Percentiles rank a stretch among this genome's conserved stretches.
Conservation (phyloP, 1,140 invertebrate species). For the Maniola jurtina region DNA sequence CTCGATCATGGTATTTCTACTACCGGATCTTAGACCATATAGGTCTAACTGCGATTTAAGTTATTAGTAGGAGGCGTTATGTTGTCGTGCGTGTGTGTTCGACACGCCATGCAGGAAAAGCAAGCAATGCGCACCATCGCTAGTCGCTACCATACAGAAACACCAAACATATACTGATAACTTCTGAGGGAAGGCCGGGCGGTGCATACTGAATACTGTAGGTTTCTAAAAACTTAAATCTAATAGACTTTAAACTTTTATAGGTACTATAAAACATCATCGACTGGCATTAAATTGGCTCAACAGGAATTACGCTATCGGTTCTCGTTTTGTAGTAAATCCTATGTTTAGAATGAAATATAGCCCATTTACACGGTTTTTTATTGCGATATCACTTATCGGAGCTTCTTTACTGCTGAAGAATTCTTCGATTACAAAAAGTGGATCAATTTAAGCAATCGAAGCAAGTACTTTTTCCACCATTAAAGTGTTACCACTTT, state of each 20-base stretch:
- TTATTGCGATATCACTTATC: constrained; percentile 1
- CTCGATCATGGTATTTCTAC: too few relatives aligned
- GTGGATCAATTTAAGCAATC: not conserved
- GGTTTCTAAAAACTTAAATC: not conserved
- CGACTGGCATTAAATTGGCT: constrained; percentile 1
- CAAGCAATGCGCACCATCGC: too few relatives aligned
- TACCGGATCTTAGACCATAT: too few relatives aligned
- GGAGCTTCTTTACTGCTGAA: not conserved
- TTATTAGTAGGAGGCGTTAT: too few relatives aligned
- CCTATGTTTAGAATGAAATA: constrained; percentile 1
- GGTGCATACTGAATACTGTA: too few relatives aligned
- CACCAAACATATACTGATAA: too few relatives aligned
- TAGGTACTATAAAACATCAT: not conserved
- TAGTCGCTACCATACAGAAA: too few relatives aligned
- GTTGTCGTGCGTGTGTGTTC: too few relatives aligned
- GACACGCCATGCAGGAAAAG: too few relatives aligned
- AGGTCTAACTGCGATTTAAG: too few relatives aligned
- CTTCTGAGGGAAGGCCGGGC: too few relatives aligned
- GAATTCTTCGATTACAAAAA: not conserved
- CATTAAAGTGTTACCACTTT: too few relatives aligned
- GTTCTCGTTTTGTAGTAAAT: not conserved
- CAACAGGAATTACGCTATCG: not conserved
- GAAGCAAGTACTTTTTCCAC: not conserved
- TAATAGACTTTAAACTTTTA: not conserved
- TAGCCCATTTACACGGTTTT: not conserved